These are phyloP conservation scores for Ochropleura leucogaster DNA, from an alignment of 2,888 invertebrate genomes.

Conservation along the genomic window DNA sequence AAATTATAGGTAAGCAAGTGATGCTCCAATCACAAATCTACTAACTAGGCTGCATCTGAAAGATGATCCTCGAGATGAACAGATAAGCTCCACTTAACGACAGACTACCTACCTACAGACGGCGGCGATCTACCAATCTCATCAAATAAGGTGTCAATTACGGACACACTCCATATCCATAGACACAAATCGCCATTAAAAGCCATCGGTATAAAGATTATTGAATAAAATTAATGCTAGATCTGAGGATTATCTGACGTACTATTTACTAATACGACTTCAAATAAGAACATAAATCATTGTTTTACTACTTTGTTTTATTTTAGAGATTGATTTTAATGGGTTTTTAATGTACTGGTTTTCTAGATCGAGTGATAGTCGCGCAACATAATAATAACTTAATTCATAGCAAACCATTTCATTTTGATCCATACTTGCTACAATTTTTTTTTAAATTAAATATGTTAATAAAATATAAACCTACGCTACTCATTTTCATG, in stretches of 20 bases:
- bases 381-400: constrained; percentile 8
- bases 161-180: constrained; percentile 59
- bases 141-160: constrained; percentile 64
- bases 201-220: constrained; percentile 51
- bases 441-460: not conserved
- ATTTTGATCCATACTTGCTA: not conserved
- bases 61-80: constrained; percentile 28
- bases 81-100: constrained; percentile 38
- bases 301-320: constrained; percentile 52
- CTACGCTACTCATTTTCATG: not conserved
- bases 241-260: constrained; percentile 32
- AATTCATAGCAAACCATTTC: not conserved
- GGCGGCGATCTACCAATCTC: constrained; percentile 31
- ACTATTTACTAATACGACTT: constrained; percentile 45
- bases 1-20: not conserved
- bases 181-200: constrained; percentile 58
- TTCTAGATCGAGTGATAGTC: not conserved
- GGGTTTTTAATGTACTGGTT: constrained; percentile 44
- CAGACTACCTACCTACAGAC: constrained; percentile 41
- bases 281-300: constrained; percentile 55
- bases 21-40: not conserved
- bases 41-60: constrained; percentile 1
- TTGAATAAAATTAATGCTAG: constrained; percentile 48
- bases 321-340: constrained; percentile 48
- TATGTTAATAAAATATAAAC: not conserved